Conservation (phyloP, 64 coral and sea anemone species). For the Pocillopora verrucosa region DNA sequence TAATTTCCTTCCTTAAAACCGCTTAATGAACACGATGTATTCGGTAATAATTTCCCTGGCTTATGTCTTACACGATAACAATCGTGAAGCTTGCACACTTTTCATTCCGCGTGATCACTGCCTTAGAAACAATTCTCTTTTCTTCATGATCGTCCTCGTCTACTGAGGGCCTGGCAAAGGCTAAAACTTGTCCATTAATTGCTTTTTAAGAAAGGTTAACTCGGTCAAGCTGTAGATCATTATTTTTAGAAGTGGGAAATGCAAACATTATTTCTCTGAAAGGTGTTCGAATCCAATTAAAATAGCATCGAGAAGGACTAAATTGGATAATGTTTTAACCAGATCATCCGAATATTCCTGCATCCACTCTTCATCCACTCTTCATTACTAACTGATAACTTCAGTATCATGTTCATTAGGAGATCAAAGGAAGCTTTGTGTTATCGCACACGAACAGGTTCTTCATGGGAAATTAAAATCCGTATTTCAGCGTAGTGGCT, state of each 20-base stretch:
- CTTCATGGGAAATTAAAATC: neutral
- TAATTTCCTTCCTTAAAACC: too few relatives aligned
- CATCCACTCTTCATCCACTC: slow-evolving; percentile 15
- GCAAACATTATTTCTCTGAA: slow-evolving; percentile 12
- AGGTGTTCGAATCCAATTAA: slow-evolving; percentile 35
- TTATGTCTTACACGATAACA: too few relatives aligned
- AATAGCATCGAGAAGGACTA: slow-evolving; percentile 16
- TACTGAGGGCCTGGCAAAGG: neutral
- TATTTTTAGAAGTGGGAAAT: slow-evolving; percentile 26
- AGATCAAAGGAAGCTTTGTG: neutral
- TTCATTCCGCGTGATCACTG: too few relatives aligned
- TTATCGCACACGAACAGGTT: slow-evolving; percentile 12
- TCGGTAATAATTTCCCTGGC: too few relatives aligned
- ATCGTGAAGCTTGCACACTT: too few relatives aligned
- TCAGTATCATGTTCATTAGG: neutral
- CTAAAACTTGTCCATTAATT: slow-evolving; percentile 4
- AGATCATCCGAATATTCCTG: slow-evolving; percentile 23
- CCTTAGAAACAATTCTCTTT: too few relatives aligned
- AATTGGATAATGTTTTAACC: slow-evolving; percentile 46
- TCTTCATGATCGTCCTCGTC: too few relatives aligned
- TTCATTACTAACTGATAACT: neutral
- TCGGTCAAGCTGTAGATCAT: neutral
- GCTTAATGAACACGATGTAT: too few relatives aligned
- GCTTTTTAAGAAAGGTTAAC: slow-evolving; percentile 14
- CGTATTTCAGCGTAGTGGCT: neutral